phyloP scores from a whole-genome alignment of 2,888 invertebrate species.

The Andricus curvator region DNA sequence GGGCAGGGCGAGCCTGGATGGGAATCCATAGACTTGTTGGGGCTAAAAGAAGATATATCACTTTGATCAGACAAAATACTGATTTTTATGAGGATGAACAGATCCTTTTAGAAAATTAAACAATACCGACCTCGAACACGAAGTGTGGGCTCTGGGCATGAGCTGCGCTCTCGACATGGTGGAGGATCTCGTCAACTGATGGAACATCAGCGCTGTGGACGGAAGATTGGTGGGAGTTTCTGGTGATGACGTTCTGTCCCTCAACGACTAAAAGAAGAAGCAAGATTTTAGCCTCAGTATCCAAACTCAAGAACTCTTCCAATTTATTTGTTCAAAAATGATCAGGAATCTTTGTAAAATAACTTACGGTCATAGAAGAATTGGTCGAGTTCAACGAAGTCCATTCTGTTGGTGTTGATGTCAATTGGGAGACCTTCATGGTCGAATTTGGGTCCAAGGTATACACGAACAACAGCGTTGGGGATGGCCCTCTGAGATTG shows the following conservation, averaged over 20 bases:
- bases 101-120: slow-evolving; percentile 61
- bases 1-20: slow-evolving; percentile 83
- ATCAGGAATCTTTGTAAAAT: neutral
- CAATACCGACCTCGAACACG: slow-evolving; percentile 66
- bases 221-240: slow-evolving; percentile 76
- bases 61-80: too few species aligned
- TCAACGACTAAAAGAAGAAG: slow-evolving; percentile 77
- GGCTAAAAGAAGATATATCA: slow-evolving; percentile 70
- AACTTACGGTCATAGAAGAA: slow-evolving; percentile 80
- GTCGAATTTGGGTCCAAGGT: slow-evolving; percentile 86
- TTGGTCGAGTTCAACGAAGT: slow-evolving; percentile 83
- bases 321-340: neutral
- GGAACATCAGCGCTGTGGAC: slow-evolving; percentile 77
- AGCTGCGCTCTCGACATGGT: slow-evolving; percentile 72
- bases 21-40: slow-evolving; percentile 80
- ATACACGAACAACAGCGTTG: slow-evolving; percentile 83
- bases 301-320: too few species aligned
- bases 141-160: slow-evolving; percentile 75
- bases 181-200: slow-evolving; percentile 82
- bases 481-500: slow-evolving; percentile 81
- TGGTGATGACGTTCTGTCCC: slow-evolving; percentile 81
- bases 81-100: too few species aligned
- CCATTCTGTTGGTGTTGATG: slow-evolving; percentile 81
- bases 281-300: neutral
- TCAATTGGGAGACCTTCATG: slow-evolving; percentile 80